Base-by-base conservation (phyloP, 2,888 invertebrate species). In the Pecten maximus region DNA sequence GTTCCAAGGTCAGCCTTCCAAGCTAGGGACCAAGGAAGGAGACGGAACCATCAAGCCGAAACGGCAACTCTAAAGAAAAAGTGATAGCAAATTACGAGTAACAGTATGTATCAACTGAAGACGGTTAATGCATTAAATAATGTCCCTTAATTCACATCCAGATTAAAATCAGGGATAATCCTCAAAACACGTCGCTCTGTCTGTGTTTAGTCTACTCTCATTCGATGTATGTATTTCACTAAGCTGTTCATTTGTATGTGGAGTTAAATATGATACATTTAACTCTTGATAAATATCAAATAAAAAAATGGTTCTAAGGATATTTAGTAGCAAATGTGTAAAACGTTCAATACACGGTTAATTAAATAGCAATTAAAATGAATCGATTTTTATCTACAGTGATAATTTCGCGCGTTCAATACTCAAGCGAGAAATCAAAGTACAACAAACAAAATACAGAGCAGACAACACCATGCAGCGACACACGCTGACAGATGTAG, bases 291-390 rank as follows among this genome's bases (percentile, higher is more conserved):
- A 74, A 74, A 74, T 74, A 74, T 74, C 74, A 74, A 74, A 35
- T 74, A 74, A 74, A 74, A 35, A 74, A 74, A 74, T 74, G 74
- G 74, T 28, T 74, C 35, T 35, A 35, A 8, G 3, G 28, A 74
- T 74, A 74, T 74, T 28, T 74, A 74, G 35, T 74, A 35, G 28
- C 74, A 74, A 28, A 74, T 74, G 74, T 74, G 74, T 74, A 74
- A 74, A 74, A 0, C 6, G 28, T 35, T 35, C 15, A 35, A 74
- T 35, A 28, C 74, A 74, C 35, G 74, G 15, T 23, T 35, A 74
- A 74, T 74, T 74, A 74, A 74, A 74, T 35, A 74, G 28, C 74
- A 74, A 74, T 74, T 74, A 74, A 74, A 74, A 35, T 74, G 74
- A 74, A 74, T 35, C 35, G 74, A 74, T 74, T 74, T 60, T 74